Base-by-base conservation (phyloP, 2,797 vertebrate species). In the Heteromormyrus szaboi region DNA sequence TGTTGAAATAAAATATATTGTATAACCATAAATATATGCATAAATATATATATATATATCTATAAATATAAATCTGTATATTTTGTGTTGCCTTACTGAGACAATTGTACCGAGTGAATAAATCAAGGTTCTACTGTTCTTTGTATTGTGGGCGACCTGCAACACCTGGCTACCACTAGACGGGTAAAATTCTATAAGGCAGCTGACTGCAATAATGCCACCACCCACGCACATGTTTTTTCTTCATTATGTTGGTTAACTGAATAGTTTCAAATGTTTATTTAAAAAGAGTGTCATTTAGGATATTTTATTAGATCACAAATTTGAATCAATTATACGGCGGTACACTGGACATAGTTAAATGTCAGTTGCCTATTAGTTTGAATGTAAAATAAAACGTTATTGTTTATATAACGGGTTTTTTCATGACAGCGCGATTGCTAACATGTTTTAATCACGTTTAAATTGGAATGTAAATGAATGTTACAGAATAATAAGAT, bases 11-110 rank as follows among this genome's bases (percentile, higher is more conserved):
- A 94, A 92, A 90, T 91, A 92, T 91, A 86, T 91, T 91, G 90
- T 93, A 90, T 91, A 92, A 95, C 90, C 93, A 94, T 93, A 53
- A 54, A 88, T 88, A 90, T 93, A 93, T 94, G 93, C 92, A 93
- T 94, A 92, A 90, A 93, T 90, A 87, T 88, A 44, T 65, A 62
- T 62, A 72, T 59, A 65, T 85, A 85, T 56, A 87, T 90, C 53
- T 90, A 89, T 62, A 62, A 62, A 62, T 89, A 93, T 92, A 89
- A 92, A 93, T 95, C 85, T 91, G 90, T 93, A 95, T 95, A 95
- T 95, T 93, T 94, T 95, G 94, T 95, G 94, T 92, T 96, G 95
- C 94, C 93, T 95, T 96, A 95, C 92, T 94, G 91, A 91, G 93
- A 91, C 92, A 94, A 92, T 92, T 94, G 94, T 95, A 93, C 92